Evolutionary conservation across 2,888 invertebrate genomes (phyloP), one percentile per base, ranked within the genome.

Genomic region (Lycaena phlaeas): DNA sequence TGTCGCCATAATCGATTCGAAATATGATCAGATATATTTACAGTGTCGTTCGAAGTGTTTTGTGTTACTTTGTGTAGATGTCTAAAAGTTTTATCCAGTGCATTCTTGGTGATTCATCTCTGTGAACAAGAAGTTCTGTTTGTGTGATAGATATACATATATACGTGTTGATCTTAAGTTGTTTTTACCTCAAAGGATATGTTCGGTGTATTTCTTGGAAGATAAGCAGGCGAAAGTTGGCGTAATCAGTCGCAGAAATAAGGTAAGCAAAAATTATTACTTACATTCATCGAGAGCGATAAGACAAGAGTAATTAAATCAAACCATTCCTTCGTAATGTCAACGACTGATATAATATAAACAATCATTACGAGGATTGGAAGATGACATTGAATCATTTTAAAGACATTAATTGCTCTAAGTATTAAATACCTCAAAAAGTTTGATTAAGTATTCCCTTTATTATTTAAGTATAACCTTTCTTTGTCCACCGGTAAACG

Each of bases 91-190:
- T 55, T 57, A 55, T 54, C 43, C 53, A 66, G 76, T 78, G 77
- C 74, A 76, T 79, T 77, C 74, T 71, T 69, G 69, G 79, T 81
- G 81, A 81, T 79, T 81, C 81, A 81, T 81, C 79, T 79, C 60
- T 48, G 59, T 57, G 66, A 65, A 70, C 72, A 71, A 79, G 76
- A 72, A 75, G 71, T 72, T 61, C 59, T 69, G 70, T 73, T 69
- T 61, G 67, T 75, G 68, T 65, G 60, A 59, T 63, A 56, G 56
- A 52, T 49, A 51, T 56, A 58, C 58, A 55, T 57, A 48, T 56
- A 57, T 61, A 66, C 58, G 60, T 61, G 61, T 59, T 64, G n/a
- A n/a, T 61, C 55, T 52, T 64, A 68, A 70, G 64, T 70, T 59
- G 66, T 42, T 68, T 68, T 76, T 67, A 62, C 56, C 55, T 47